Evolutionary conservation across 2,888 invertebrate species (phyloP).

Genomic region (Morinoia aosen): DNA sequence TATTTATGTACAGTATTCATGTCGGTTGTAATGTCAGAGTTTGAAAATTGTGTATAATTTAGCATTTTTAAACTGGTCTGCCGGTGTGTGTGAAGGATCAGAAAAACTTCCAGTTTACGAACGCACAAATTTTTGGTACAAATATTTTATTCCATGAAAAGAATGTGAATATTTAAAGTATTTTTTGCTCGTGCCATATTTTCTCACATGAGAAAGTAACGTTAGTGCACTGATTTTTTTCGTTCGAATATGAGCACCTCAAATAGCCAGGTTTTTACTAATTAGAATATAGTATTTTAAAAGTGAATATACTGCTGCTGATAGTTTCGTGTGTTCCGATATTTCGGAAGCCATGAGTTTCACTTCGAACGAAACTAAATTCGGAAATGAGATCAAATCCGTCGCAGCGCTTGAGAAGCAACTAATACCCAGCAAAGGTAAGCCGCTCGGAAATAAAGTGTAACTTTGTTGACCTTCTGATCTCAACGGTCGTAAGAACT

Average conservation of each 20-base stretch:
- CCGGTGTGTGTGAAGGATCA: background rate
- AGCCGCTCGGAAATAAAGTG: background rate
- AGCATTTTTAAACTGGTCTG: background rate
- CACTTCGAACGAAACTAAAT: background rate
- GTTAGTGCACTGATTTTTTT: background rate
- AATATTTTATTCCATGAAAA: background rate
- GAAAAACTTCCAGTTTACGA: background rate
- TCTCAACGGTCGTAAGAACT: too few species aligned
- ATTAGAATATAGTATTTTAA: background rate
- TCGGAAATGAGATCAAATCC: background rate
- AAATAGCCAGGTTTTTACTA: background rate
- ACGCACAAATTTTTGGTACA: background rate
- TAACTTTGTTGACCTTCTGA: too few species aligned
- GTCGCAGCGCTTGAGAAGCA: constrained; percentile 29
- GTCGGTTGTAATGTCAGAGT: background rate
- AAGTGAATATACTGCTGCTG: background rate
- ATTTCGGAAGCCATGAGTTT: background rate
- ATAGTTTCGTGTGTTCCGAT: background rate
- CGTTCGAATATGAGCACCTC: background rate
- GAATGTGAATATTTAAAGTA: background rate
- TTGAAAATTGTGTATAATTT: background rate
- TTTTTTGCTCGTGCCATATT: background rate
- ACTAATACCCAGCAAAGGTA: constrained; percentile 37
- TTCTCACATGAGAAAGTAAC: background rate
- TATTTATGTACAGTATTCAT: background rate